Percentiles rank a stretch among this genome's conserved stretches.
These are phyloP conservation scores for Ficedula albicollis DNA, from an alignment of 2,797 vertebrate species.

Conservation along the genomic window DNA sequence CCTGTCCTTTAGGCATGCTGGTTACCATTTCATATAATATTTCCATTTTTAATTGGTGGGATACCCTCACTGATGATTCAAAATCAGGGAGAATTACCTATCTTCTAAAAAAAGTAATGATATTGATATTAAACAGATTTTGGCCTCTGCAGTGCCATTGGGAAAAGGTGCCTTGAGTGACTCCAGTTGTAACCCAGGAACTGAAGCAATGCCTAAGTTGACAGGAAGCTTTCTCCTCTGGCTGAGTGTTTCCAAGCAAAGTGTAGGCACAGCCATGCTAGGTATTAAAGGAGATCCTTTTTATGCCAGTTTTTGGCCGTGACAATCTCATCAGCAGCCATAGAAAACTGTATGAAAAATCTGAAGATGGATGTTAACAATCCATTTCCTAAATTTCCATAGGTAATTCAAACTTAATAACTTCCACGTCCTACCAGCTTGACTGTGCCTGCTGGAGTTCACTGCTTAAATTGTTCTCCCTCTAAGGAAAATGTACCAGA, in stretches of 20 bases:
- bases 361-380: neutral
- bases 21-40: neutral
- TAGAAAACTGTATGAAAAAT: neutral
- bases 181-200: neutral
- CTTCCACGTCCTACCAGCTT: neutral
- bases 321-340: neutral
- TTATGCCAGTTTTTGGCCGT: neutral
- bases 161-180: neutral
- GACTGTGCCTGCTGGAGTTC: neutral
- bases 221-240: neutral
- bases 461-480: neutral
- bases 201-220: neutral
- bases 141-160: neutral
- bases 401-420: neutral
- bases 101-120: neutral
- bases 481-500: neutral
- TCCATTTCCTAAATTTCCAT: neutral
- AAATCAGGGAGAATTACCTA: neutral
- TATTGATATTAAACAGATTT: neutral
- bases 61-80: neutral
- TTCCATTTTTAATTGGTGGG: neutral
- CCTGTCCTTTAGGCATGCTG: neutral
- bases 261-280: neutral
- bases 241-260: neutral
- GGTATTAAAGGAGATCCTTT: neutral